These are phyloP conservation scores for Diabrotica balteata DNA, from an alignment of 2,888 invertebrate species.

Conservation along the genomic window DNA sequence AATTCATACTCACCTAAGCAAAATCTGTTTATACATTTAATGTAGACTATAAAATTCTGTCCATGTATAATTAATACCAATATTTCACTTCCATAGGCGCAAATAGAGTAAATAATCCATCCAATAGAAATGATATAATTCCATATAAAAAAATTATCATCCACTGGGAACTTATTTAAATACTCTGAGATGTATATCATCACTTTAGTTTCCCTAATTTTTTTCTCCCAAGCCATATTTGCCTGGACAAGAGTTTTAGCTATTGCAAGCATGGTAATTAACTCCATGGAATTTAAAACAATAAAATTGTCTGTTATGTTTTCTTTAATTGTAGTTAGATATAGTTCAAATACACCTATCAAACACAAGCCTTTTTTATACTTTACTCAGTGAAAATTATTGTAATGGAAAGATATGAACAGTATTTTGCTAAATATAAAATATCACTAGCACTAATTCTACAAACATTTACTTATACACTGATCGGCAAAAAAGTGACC, in stretches of 20 bases:
- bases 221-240: conserved; percentile 23
- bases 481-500: no score
- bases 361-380: no score
- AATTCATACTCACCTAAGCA: conserved; percentile 16
- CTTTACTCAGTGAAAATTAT: no score
- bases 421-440: no score
- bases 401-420: no score
- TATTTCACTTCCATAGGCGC: conserved; percentile 5
- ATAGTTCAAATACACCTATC: conserved; percentile 7
- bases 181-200: conserved; percentile 29
- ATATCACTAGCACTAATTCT: no score
- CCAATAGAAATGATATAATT: conserved; percentile 12
- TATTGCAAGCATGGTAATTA: neutral
- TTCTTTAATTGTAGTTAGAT: conserved; percentile 7
- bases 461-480: no score
- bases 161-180: conserved; percentile 14
- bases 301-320: conserved; percentile 5
- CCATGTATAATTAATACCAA: neutral
- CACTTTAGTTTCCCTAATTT: conserved; percentile 24
- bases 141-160: conserved; percentile 10
- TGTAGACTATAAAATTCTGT: conserved; percentile 1
- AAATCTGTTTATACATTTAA: conserved; percentile 16
- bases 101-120: conserved; percentile 8
- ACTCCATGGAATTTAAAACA: conserved; percentile 12
- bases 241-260: conserved; percentile 6